These are phyloP conservation scores for Atethmia centrago DNA, from an alignment of 2,888 invertebrate species.

Conservation along the genomic window DNA sequence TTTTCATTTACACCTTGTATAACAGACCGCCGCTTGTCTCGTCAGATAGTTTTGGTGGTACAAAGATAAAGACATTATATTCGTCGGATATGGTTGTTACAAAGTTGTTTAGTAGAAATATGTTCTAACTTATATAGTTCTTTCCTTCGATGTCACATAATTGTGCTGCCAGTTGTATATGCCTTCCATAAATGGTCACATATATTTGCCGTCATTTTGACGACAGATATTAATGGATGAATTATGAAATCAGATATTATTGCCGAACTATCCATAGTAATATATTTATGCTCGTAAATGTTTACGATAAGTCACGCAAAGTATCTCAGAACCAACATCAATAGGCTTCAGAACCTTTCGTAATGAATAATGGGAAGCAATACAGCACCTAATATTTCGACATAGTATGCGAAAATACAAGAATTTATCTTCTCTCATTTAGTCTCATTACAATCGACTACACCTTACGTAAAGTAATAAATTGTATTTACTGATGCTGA, in stretches of 20 bases:
- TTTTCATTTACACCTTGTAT: too few relatives aligned
- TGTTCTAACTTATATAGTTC: too few relatives aligned
- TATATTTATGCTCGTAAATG: background rate
- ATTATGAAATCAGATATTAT: background rate
- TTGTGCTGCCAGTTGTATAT: background rate
- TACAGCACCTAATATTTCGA: background rate
- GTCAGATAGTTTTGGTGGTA: background rate
- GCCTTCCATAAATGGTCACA: background rate
- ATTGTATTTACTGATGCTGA: conserved; percentile 14
- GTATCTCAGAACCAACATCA: background rate
- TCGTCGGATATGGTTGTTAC: too few relatives aligned
- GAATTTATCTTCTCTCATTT: conserved; percentile 14
- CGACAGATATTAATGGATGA: background rate
- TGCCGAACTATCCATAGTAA: background rate
- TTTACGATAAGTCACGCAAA: background rate
- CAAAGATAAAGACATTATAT: too few relatives aligned
- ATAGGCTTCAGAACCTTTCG: conserved; percentile 1
- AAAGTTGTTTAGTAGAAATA: too few relatives aligned
- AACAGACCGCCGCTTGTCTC: background rate
- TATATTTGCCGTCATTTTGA: background rate
- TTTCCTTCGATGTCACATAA: background rate
- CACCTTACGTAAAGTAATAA: conserved; percentile 9
- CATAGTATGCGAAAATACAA: background rate
- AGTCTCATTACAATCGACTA: conserved; percentile 22
- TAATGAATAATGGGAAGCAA: background rate